Percentiles rank a stretch among this genome's conserved stretches.
Conservation (phyloP, 2,113 vertebrate genomes). For the Alexandromys fortis region DNA sequence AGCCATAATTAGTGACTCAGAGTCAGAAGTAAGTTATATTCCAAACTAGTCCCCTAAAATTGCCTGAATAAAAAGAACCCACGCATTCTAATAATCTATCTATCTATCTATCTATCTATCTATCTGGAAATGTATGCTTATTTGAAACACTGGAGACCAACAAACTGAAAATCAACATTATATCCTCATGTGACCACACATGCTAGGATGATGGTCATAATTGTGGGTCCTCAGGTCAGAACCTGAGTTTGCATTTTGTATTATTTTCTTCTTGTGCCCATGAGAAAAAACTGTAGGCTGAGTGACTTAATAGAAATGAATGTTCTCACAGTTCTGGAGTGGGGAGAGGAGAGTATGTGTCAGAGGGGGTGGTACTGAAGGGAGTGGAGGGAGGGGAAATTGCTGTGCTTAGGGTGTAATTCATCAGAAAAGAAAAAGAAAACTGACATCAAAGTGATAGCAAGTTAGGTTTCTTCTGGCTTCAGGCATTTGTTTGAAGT, state of each 20-base stretch:
- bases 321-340: neutral
- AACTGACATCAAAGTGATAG: neutral
- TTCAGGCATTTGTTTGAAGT: neutral
- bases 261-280: neutral
- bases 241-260: neutral
- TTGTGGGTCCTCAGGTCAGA: neutral
- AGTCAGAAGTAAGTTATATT: no score
- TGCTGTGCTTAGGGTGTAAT: neutral
- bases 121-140: neutral
- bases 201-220: neutral
- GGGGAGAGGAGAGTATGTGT: neutral
- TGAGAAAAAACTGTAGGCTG: neutral
- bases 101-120: no score
- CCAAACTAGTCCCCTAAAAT: no score
- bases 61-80: no score
- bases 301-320: neutral
- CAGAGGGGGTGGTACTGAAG: neutral
- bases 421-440: neutral
- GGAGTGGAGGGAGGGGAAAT: no score
- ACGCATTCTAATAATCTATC: no score
- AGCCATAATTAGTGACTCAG: neutral
- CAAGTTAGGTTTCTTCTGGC: neutral
- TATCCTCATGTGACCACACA: neutral
- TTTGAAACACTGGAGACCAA: neutral
- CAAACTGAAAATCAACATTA: neutral